Percentiles rank a stretch among this genome's conserved stretches.
Evolutionary conservation across 2,888 invertebrate genomes (phyloP).

Genomic region (Agonopterix heracliana): DNA sequence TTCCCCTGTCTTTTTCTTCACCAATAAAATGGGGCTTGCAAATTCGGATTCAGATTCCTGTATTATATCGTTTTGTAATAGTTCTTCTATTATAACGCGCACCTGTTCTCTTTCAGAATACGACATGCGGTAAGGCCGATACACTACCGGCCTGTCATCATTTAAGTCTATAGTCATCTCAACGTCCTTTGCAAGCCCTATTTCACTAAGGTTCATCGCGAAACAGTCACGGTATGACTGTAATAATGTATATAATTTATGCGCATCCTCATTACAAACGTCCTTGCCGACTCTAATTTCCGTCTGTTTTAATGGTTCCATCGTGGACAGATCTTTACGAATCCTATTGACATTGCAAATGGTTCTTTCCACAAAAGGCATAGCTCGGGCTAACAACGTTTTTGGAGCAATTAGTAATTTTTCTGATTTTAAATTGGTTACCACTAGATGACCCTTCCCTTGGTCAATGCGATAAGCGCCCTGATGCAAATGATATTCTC

Average conservation of each 20-base stretch:
- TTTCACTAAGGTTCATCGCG: constrained; percentile 7
- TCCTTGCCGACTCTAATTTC: not conserved
- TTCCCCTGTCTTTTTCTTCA: constrained; percentile 18
- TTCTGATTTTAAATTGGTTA: constrained; percentile 1
- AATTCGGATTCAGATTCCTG: constrained; percentile 17
- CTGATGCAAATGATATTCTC: constrained; percentile 11
- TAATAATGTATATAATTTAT: not conserved
- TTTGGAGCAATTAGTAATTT: not conserved
- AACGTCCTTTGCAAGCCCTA: constrained; percentile 11
- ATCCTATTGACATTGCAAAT: not conserved
- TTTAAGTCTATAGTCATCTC: constrained; percentile 15
- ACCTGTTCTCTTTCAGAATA: constrained; percentile 14
- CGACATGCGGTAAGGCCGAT: constrained; percentile 17
- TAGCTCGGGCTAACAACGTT: not conserved
- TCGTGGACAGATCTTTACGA: not conserved
- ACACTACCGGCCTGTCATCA: constrained; percentile 17
- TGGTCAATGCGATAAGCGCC: constrained; percentile 9
- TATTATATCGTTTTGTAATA: constrained; percentile 15
- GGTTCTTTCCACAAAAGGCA: not conserved
- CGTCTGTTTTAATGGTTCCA: not conserved
- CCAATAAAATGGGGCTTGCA: constrained; percentile 18
- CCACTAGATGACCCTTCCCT: constrained; percentile 10
- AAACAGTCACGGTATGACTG: constrained; percentile 3
- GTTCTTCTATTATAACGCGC: constrained; percentile 15
- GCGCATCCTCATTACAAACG: not conserved